Evolutionary conservation across 2,888 invertebrate species (phyloP).

Genomic region (Clivina fossor): DNA sequence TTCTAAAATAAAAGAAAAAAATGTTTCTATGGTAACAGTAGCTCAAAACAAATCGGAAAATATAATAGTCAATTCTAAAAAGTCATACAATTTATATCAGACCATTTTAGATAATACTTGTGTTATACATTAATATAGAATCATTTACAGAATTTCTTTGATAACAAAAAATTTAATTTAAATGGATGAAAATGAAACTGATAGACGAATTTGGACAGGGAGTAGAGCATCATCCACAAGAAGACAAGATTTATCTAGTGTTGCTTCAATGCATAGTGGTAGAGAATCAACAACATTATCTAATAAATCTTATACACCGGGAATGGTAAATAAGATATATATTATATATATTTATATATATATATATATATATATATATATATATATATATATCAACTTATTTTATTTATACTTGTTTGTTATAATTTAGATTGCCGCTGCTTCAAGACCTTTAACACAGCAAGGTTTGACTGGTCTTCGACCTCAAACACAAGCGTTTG

Average conservation of each 20-base stretch:
- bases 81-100: too few relatives aligned
- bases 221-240: slow-evolving; percentile 21
- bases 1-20: too few relatives aligned
- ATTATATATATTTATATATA: not conserved
- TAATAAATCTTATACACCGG: slow-evolving; percentile 23
- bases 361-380: not conserved
- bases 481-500: slow-evolving; percentile 38
- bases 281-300: slow-evolving; percentile 3
- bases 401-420: too few relatives aligned
- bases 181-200: slow-evolving; percentile 20
- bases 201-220: slow-evolving; percentile 15
- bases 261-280: not conserved
- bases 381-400: too few relatives aligned
- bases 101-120: too few relatives aligned
- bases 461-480: slow-evolving; percentile 41
- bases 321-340: slow-evolving; percentile 23
- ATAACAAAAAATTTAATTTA: too few relatives aligned
- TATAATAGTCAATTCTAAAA: too few relatives aligned
- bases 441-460: slow-evolving; percentile 44
- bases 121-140: too few relatives aligned
- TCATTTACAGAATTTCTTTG: too few relatives aligned
- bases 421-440: slow-evolving; percentile 34
- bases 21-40: too few relatives aligned
- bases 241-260: slow-evolving; percentile 14
- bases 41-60: too few relatives aligned